These are phyloP conservation scores for Catharus ustulatus DNA, from an alignment of 2,797 vertebrate species.

Conservation along the genomic window DNA sequence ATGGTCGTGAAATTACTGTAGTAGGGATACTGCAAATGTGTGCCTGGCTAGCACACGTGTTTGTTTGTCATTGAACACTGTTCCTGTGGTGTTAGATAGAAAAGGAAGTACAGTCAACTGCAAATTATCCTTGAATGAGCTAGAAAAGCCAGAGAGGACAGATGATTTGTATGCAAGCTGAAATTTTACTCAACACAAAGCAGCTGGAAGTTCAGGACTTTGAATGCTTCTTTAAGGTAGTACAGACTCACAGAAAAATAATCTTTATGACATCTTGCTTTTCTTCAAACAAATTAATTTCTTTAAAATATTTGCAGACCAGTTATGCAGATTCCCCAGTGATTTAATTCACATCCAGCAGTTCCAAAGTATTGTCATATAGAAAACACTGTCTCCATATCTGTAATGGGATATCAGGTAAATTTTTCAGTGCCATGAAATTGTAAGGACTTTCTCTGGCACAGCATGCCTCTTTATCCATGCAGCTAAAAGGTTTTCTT, in stretches of 20 bases:
- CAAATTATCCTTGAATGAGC: not conserved
- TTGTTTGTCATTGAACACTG: not conserved
- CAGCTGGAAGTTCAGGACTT: not conserved
- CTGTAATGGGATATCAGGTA: not conserved
- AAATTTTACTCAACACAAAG: not conserved
- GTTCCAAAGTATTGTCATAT: not conserved
- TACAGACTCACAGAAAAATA: not conserved
- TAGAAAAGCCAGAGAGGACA: not conserved
- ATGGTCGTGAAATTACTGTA: not conserved
- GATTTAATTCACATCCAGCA: not conserved
- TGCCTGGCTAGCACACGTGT: not conserved
- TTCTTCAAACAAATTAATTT: not conserved
- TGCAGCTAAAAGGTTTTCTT: not conserved
- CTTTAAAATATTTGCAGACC: not conserved
- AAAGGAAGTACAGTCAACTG: not conserved
- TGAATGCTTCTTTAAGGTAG: not conserved
- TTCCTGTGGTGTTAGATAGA: not conserved
- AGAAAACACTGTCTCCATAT: not conserved
- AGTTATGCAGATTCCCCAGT: not conserved
- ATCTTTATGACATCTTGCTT: not conserved
- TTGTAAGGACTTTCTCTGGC: not conserved
- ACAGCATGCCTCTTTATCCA: not conserved
- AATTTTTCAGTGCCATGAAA: not conserved
- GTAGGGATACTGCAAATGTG: not conserved
- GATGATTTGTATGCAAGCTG: not conserved